phyloP scores from a whole-genome alignment of 2,797 vertebrate species.

The Channa striata region DNA sequence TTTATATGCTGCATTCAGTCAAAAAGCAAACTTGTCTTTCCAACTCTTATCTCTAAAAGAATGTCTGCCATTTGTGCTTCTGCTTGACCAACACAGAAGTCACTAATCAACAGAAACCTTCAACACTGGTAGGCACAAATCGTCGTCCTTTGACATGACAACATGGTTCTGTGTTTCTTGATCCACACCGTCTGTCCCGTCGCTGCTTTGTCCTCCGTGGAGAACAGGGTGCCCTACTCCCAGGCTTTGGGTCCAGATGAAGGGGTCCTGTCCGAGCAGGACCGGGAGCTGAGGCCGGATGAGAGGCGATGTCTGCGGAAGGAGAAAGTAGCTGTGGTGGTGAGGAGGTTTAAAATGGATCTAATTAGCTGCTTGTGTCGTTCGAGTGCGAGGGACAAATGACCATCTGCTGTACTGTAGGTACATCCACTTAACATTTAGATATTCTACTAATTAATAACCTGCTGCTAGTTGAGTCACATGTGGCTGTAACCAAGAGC shows the following conservation, averaged over 20 bases:
- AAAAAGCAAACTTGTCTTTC: background rate
- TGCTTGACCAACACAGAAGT: conserved; percentile 81
- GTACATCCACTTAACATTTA: no score
- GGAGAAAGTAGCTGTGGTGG: conserved; percentile 84
- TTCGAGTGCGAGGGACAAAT: no score
- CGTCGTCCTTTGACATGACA: no score
- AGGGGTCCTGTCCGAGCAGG: conserved; percentile 10
- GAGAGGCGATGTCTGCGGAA: conserved; percentile 82
- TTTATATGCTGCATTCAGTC: background rate
- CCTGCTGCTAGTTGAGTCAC: no score
- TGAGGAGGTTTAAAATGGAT: no score
- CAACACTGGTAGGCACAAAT: no score
- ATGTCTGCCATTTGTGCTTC: background rate
- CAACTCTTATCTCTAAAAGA: background rate
- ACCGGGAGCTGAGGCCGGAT: conserved; percentile 58
- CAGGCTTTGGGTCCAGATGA: conserved; percentile 84
- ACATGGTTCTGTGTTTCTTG: conserved; percentile 90
- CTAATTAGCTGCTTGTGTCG: no score
- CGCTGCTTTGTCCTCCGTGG: conserved; percentile 63
- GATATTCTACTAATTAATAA: no score
- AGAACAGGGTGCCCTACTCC: conserved; percentile 87
- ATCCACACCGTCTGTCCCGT: conserved; percentile 87
- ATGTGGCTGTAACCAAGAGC: no score
- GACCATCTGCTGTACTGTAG: no score
- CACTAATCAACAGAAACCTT: background rate